phyloP scores from a whole-genome alignment of 2,888 invertebrate genomes.

The Hyles lineata region DNA sequence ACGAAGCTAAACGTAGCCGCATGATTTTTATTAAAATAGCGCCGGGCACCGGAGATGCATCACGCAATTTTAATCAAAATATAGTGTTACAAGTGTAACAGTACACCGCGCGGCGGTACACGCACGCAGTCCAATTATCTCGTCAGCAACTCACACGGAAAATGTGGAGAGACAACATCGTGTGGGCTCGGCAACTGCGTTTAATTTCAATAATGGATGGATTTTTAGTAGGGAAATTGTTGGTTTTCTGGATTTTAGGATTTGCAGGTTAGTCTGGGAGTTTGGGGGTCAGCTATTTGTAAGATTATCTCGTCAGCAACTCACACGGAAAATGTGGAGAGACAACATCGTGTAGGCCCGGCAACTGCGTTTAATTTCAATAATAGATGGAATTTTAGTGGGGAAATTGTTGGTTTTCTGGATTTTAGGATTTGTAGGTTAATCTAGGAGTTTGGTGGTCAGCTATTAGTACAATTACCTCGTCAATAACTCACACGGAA shows the following conservation, averaged over 20 bases:
- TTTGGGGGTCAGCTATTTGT: too few relatives aligned
- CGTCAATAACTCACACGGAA: too few relatives aligned
- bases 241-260: too few relatives aligned
- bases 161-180: slow-evolving; percentile 22
- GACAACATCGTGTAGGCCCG: slow-evolving; percentile 16
- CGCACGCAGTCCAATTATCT: slow-evolving; percentile 32
- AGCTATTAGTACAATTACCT: too few relatives aligned
- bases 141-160: slow-evolving; percentile 30
- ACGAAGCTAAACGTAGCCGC: background rate
- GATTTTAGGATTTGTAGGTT: too few relatives aligned
- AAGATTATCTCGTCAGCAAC: too few relatives aligned
- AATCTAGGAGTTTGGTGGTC: too few relatives aligned
- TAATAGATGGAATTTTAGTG: background rate
- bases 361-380: background rate
- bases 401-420: rapidly evolving
- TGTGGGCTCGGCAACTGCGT: background rate
- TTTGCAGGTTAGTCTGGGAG: too few relatives aligned
- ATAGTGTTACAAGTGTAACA: slow-evolving; percentile 35
- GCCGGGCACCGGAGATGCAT: background rate
- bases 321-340: background rate
- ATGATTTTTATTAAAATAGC: slow-evolving; percentile 25
- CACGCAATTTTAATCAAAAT: slow-evolving; percentile 29
- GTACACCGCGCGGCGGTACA: slow-evolving; percentile 31
- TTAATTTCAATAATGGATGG: slow-evolving; percentile 3
- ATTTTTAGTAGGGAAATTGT: background rate